phyloP scores from a whole-genome alignment of 2,797 vertebrate genomes.

The Rhodeus uyekii region DNA sequence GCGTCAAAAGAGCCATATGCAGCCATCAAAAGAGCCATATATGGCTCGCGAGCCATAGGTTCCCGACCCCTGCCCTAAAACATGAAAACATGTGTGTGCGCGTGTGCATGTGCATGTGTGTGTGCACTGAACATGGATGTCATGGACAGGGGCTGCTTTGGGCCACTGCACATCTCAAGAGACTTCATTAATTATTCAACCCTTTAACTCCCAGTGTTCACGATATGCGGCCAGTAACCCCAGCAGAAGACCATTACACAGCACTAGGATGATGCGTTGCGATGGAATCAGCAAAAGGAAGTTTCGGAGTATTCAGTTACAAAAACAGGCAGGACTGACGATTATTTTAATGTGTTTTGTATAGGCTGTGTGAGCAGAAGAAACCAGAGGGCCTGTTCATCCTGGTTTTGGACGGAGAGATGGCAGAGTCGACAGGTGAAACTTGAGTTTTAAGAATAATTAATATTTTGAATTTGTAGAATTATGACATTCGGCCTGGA shows the following conservation, averaged over 20 bases:
- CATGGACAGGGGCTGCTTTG: conserved; percentile 41
- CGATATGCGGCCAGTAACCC: conserved; percentile 28
- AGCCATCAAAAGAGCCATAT: too few species aligned
- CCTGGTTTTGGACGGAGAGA: neutral
- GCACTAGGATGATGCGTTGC: conserved; percentile 9
- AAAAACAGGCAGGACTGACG: neutral
- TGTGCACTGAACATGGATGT: conserved; percentile 47
- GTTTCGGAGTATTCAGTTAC: neutral
- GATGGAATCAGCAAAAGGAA: neutral
- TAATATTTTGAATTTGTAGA: neutral
- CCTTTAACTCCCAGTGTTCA: conserved; percentile 27
- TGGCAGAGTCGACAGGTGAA: neutral
- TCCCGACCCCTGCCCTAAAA: too few species aligned
- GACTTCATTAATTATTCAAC: conserved; percentile 75
- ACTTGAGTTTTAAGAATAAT: neutral
- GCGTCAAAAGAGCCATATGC: too few species aligned
- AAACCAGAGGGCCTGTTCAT: neutral
- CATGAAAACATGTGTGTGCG: conserved; percentile 38
- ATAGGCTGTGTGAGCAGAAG: neutral
- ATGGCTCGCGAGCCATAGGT: too few species aligned
- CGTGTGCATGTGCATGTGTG: too few species aligned
- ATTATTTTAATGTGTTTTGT: neutral
- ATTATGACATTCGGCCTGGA: neutral
- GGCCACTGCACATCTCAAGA: conserved; percentile 36
- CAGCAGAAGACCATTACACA: conserved; percentile 21